Percentiles rank a stretch among this genome's conserved stretches.
Evolutionary conservation across 53 echinoderm and acorn worm genomes (phyloP).

Genomic region (Holothuria leucospilota): DNA sequence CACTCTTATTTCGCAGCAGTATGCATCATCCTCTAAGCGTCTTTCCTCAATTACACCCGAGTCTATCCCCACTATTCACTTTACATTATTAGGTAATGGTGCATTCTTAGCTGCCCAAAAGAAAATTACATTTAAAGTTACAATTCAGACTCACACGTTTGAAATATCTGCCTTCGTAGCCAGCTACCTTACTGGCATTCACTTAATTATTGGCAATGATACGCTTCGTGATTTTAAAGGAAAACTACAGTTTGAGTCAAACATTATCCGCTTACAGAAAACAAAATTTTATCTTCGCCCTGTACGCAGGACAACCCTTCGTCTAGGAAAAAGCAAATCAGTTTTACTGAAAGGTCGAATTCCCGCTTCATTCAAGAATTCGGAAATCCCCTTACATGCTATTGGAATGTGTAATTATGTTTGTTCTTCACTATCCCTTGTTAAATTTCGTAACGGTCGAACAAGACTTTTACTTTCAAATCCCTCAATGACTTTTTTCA

Average conservation of each 20-base stretch:
- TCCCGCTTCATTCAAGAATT: not conserved
- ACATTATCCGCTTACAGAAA: not conserved
- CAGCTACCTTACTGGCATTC: not conserved
- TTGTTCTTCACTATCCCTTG: not conserved
- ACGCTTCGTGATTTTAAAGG: not conserved
- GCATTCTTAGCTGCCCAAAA: no score
- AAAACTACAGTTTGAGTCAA: not conserved
- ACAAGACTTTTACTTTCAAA: not conserved
- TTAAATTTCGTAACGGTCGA: not conserved
- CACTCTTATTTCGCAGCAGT: not conserved
- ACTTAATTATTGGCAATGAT: not conserved
- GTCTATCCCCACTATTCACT: no score
- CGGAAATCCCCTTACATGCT: conserved; percentile 5
- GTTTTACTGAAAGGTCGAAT: not conserved
- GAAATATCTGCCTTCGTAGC: no score
- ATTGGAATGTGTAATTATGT: not conserved
- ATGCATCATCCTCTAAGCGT: not conserved
- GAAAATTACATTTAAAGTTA: no score
- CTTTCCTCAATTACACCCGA: not conserved
- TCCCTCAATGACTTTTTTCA: not conserved
- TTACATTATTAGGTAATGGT: no score
- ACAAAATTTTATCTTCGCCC: not conserved
- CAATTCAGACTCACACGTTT: no score
- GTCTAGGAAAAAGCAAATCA: not conserved
- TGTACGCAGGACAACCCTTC: not conserved